phyloP scores from a whole-genome alignment of 2,888 invertebrate genomes.

The Nomada flava region DNA sequence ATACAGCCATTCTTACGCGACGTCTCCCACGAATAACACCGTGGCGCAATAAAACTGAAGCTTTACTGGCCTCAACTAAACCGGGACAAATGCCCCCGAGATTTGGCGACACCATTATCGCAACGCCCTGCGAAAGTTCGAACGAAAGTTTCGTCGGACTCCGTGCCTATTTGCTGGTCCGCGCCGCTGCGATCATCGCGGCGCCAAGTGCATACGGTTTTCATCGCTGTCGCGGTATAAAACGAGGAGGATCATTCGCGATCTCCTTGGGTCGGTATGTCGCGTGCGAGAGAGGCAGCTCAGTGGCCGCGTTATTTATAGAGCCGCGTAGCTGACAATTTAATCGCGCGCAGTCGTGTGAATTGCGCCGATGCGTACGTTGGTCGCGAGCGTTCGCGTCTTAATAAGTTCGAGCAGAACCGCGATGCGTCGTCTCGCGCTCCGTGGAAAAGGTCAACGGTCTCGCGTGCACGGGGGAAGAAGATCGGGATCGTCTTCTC shows the following conservation, averaged over 20 bases:
- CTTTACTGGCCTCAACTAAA: constrained; percentile 16
- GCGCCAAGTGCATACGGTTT: constrained; percentile 48
- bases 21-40: background rate
- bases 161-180: constrained; percentile 45
- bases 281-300: constrained; percentile 22
- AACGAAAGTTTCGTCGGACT: constrained; percentile 54
- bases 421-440: constrained; percentile 48
- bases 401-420: constrained; percentile 62
- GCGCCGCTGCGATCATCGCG: constrained; percentile 38
- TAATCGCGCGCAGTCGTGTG: constrained; percentile 71
- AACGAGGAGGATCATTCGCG: constrained; percentile 61
- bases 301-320: constrained; percentile 71
- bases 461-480: constrained; percentile 54
- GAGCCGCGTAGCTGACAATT: constrained; percentile 74
- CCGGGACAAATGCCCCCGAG: constrained; percentile 47
- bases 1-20: background rate
- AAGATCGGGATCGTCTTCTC: constrained; percentile 63
- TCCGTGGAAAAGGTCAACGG: constrained; percentile 70
- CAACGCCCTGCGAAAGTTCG: background rate
- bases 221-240: constrained; percentile 57
- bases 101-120: constrained; percentile 38
- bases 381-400: constrained; percentile 61
- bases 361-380: constrained; percentile 68
- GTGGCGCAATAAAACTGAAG: constrained; percentile 10
- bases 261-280: constrained; percentile 46